phyloP scores from a whole-genome alignment of 2,797 vertebrate species.

The Crax fasciolata region DNA sequence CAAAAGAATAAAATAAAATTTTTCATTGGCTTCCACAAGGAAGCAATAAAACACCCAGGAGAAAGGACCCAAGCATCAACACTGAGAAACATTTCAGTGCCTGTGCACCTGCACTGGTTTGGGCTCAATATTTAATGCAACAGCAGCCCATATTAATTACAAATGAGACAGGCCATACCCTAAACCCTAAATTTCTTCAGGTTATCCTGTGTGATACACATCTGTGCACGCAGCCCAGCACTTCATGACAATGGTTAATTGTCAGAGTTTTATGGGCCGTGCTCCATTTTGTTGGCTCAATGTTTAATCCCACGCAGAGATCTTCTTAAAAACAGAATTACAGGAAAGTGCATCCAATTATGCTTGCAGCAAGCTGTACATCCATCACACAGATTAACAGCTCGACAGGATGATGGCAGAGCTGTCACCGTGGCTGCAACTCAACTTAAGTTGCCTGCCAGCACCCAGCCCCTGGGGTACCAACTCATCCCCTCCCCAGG shows the following conservation, averaged over 20 bases:
- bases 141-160: neutral
- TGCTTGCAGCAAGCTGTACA: neutral
- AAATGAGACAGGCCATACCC: neutral
- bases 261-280: neutral
- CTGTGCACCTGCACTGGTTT: neutral
- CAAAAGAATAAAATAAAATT: neutral
- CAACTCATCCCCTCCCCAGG: neutral
- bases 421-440: neutral
- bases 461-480: neutral
- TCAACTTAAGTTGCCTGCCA: neutral
- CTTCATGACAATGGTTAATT: neutral
- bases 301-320: neutral
- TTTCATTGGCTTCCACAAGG: neutral
- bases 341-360: slow-evolving; percentile 35
- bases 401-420: slow-evolving; percentile 7
- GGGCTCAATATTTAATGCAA: neutral
- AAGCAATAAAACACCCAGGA: neutral
- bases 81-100: neutral
- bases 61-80: neutral
- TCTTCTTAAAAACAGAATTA: slow-evolving; percentile 36
- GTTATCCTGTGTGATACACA: neutral
- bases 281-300: slow-evolving; percentile 6
- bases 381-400: slow-evolving; percentile 22
- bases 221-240: neutral
- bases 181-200: neutral